Conservation (phyloP, 2,888 invertebrate genomes). For the Drosophila demipolita region DNA sequence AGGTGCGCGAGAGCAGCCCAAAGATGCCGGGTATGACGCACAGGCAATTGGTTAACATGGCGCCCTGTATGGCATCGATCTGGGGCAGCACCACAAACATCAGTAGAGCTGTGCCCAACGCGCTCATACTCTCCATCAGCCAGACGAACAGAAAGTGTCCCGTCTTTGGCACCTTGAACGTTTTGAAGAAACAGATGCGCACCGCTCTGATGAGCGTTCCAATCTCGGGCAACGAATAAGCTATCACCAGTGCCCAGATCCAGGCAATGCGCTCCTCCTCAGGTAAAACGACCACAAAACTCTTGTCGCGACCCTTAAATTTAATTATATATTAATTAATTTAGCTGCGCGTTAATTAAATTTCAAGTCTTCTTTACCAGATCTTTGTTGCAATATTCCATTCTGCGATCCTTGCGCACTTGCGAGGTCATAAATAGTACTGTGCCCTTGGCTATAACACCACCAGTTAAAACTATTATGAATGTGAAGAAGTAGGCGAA, state of each 20-base stretch:
- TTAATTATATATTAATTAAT: not conserved
- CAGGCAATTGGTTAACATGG: slow-evolving; percentile 97
- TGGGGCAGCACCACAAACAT: slow-evolving; percentile 96
- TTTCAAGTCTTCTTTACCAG: slow-evolving; percentile 87
- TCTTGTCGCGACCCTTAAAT: slow-evolving; percentile 92
- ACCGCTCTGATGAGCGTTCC: slow-evolving; percentile 93
- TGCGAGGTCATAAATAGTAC: slow-evolving; percentile 97
- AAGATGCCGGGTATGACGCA: slow-evolving; percentile 92
- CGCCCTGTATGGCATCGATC: slow-evolving; percentile 96
- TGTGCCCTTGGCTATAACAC: slow-evolving; percentile 94
- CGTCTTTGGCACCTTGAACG: slow-evolving; percentile 89
- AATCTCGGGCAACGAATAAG: slow-evolving; percentile 94
- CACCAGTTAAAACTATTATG: slow-evolving; percentile 92
- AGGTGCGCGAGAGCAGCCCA: slow-evolving; percentile 92
- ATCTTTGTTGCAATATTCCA: slow-evolving; percentile 93
- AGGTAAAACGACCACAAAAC: slow-evolving; percentile 92
- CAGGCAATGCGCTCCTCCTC: slow-evolving; percentile 95
- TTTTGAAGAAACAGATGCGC: slow-evolving; percentile 96
- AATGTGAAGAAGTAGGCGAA: slow-evolving; percentile 94
- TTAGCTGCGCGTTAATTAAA: not conserved
- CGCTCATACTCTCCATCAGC: slow-evolving; percentile 94
- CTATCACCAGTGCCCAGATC: slow-evolving; percentile 96
- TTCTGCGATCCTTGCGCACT: slow-evolving; percentile 90
- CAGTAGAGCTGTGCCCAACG: slow-evolving; percentile 93
- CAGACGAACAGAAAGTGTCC: slow-evolving; percentile 87